A percentile compares a stretch with the other conserved stretches of the same genome.
Evolutionary conservation across 1,140 invertebrate species (phyloP).

Genomic region (Hypsibius dujardini): DNA sequence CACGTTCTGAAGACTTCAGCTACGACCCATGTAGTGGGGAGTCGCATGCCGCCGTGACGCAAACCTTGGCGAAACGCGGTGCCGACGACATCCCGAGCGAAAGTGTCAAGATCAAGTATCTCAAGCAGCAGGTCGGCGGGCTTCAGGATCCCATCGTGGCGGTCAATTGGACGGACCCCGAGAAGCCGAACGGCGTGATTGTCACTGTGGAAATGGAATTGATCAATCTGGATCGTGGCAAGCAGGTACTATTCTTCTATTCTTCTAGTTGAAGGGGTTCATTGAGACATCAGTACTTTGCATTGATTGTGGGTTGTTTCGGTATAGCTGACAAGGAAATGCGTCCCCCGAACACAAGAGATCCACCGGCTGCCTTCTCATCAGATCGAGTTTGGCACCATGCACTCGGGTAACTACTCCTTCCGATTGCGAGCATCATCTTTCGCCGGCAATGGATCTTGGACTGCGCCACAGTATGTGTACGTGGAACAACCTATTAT

Average conservation of each 20-base stretch:
- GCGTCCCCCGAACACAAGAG: constrained; percentile 17
- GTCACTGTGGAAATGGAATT: not conserved
- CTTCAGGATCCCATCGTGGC: not conserved
- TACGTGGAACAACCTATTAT: constrained; percentile 38
- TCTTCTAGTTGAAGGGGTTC: too few relatives aligned
- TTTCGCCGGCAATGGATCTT: constrained; percentile 52
- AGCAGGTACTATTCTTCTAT: too few relatives aligned
- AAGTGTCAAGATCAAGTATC: constrained; percentile 20
- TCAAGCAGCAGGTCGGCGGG: not conserved
- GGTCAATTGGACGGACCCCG: not conserved
- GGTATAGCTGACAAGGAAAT: too few relatives aligned
- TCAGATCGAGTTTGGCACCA: constrained; percentile 25
- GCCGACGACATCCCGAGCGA: constrained; percentile 26
- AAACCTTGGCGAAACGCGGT: constrained; percentile 23
- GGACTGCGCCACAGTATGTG: constrained; percentile 45
- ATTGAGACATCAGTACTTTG: too few relatives aligned
- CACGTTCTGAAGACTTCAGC: too few relatives aligned
- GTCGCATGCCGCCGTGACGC: too few relatives aligned
- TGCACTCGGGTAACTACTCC: constrained; percentile 68
- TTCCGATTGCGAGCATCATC: constrained; percentile 56
- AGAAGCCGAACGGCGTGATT: not conserved
- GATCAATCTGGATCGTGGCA: too few relatives aligned
- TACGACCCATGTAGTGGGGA: too few relatives aligned
- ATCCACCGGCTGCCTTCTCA: constrained; percentile 25
- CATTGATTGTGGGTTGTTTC: too few relatives aligned